Base-by-base conservation (phyloP, 2,797 vertebrate species). In the Urocyon cinereoargenteus region DNA sequence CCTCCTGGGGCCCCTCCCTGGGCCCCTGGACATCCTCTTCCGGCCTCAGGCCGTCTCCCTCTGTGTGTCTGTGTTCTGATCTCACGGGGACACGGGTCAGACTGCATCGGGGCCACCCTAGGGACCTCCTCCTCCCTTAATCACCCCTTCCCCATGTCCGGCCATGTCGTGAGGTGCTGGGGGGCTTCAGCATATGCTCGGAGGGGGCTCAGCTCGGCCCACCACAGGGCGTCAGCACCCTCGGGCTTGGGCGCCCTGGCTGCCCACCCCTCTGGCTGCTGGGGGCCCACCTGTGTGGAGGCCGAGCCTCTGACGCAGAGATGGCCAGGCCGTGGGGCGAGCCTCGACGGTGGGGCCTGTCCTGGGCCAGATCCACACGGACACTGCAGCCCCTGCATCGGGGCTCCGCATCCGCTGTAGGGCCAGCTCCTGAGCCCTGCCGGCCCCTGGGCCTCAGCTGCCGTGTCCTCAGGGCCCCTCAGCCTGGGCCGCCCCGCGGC, bases 21-120 rank as follows among this genome's bases (percentile, higher is more conserved):
- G 77, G 21, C 1, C 8, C 1, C 5, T 2, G 31, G 34, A 8
- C 5, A 0, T 66, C 51, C 55, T 24, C 77, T 24, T 26, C 57
- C 45, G 62, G 45, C 19, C 88, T 40, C 51, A 19, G 0, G 5
- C 0, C 4, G 34, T 5, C 0, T 16, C 49, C 75, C n/a, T 66
- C 61, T 14, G 21, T 59, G 64, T 12, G 12, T 57, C 19, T 40
- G 13, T 45, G 77, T 59, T 28, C 19, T 18, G 9, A 19, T 19
- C 64, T 28, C 24, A 0, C 10, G 13, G 57, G 73, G 40, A 81
- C 83, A 6, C 21, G 15, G 34, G 62, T 22, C 28, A 16, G 51
- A 49, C 13, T 45, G 61, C 51, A 9, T 68, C 36, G n/a, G 19
- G 19, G 31, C 51, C 18, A 4, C 9, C 22, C 31, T 13, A 22